phyloP scores from a whole-genome alignment of 2,113 vertebrate species.

The Bostrychus sinensis region DNA sequence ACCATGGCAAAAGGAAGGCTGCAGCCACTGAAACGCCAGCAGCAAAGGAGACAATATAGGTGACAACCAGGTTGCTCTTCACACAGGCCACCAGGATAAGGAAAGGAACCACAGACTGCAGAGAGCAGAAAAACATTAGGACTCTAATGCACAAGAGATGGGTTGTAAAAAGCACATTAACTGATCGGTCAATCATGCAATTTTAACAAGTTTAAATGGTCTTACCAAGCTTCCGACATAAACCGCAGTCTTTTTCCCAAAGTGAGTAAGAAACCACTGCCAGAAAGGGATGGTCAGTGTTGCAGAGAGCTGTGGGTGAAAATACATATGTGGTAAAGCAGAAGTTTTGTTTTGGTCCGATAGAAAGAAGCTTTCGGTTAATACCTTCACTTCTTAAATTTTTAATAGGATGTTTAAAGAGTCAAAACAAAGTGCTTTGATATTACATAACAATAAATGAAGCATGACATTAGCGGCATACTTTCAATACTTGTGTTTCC shows the following conservation, averaged over 20 bases:
- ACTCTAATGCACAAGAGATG: not conserved
- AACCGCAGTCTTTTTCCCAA: conserved; percentile 94
- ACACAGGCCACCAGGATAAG: conserved; percentile 86
- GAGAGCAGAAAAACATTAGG: conserved; percentile 19
- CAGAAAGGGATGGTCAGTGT: conserved; percentile 93
- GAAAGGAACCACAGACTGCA: conserved; percentile 91
- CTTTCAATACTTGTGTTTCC: conserved; percentile 6
- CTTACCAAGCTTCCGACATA: conserved; percentile 91
- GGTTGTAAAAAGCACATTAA: not conserved
- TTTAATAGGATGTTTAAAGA: not conserved
- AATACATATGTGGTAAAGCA: conserved; percentile 25
- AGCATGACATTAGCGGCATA: not conserved
- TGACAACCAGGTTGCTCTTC: conserved; percentile 85
- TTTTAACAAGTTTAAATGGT: not conserved
- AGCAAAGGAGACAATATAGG: conserved; percentile 87
- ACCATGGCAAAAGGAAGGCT: conserved; percentile 95
- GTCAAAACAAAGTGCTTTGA: not conserved
- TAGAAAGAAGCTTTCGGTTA: not conserved
- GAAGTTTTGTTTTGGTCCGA: conserved; percentile 8
- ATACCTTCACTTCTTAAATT: not conserved
- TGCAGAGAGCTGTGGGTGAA: conserved; percentile 84
- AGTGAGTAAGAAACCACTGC: conserved; percentile 96
- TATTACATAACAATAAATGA: not conserved
- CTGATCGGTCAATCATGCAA: not conserved
- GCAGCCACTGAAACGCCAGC: conserved; percentile 90